A percentile compares a stretch with the other conserved stretches of the same genome.
Evolutionary conservation across 53 echinoderm and acorn worm genomes (phyloP).

Genomic region (Luidia sarsii): DNA sequence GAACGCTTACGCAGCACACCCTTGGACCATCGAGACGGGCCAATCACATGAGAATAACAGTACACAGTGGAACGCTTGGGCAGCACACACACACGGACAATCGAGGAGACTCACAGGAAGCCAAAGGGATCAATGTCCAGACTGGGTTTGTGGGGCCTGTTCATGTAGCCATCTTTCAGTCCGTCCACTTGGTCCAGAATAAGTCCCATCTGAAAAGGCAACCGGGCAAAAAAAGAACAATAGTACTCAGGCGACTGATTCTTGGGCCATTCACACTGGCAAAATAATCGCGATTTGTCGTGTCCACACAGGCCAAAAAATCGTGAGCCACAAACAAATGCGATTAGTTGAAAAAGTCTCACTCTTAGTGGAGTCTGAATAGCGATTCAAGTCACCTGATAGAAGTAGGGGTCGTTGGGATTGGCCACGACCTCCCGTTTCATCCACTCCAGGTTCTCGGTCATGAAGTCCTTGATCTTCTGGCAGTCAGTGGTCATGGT

Average conservation of each 20-base stretch:
- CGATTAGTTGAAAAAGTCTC: no score
- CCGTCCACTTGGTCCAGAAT: slow-evolving; percentile 77
- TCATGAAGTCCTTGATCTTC: slow-evolving; percentile 69
- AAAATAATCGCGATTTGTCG: no score
- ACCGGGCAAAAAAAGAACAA: not conserved
- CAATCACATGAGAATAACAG: no score
- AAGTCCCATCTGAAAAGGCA: slow-evolving; percentile 68
- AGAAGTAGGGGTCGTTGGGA: slow-evolving; percentile 76
- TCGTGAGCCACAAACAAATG: no score
- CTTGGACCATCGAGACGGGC: no score
- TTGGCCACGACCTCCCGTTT: slow-evolving; percentile 57
- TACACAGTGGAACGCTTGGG: no score
- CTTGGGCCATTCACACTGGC: no score
- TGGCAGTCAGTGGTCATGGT: slow-evolving; percentile 60
- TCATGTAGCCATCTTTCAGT: slow-evolving; percentile 77
- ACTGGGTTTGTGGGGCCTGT: slow-evolving; percentile 41
- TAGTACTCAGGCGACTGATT: no score
- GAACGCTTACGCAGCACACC: no score
- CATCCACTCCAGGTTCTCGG: slow-evolving; percentile 86
- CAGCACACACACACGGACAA: no score
- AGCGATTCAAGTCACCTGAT: slow-evolving; percentile 75
- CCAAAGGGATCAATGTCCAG: slow-evolving; percentile 78
- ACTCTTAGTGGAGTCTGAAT: no score
- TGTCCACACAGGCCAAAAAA: no score
- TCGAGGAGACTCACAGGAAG: slow-evolving; percentile 88